Percentiles rank a stretch among this genome's conserved stretches.
These are phyloP conservation scores for Drosophila tripunctata DNA, from an alignment of 2,888 invertebrate species.

Conservation along the genomic window DNA sequence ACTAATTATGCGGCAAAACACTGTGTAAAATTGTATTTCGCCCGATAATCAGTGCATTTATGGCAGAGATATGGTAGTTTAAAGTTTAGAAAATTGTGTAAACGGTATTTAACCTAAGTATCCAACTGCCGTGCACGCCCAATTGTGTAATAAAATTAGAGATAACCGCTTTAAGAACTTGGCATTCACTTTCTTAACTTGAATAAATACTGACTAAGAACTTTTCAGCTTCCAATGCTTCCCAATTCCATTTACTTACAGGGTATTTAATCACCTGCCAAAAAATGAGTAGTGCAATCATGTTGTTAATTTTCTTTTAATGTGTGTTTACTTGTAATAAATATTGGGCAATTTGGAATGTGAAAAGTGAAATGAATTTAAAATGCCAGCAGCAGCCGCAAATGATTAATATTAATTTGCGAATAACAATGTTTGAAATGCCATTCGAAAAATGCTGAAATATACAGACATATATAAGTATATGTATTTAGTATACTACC, in stretches of 20 bases:
- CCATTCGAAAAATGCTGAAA: conserved; percentile 12
- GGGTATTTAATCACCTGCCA: conserved; percentile 10
- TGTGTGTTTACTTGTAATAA: conserved; percentile 32
- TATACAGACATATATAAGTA: conserved; percentile 4
- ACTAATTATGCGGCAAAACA: too few relatives aligned
- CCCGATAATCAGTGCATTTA: too few relatives aligned
- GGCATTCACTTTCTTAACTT: too few relatives aligned
- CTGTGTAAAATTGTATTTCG: too few relatives aligned
- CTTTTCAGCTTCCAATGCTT: too few relatives aligned
- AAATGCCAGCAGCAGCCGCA: conserved; percentile 55
- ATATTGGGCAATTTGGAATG: conserved; percentile 33
- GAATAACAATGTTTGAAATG: conserved; percentile 41
- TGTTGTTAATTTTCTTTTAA: conserved; percentile 33
- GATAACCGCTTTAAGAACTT: too few relatives aligned
- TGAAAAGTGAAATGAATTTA: conserved; percentile 42
- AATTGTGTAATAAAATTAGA: too few relatives aligned
- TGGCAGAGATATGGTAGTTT: too few relatives aligned
- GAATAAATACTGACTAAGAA: too few relatives aligned
- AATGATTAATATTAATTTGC: conserved; percentile 62
- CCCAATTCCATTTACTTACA: conserved; percentile 2
- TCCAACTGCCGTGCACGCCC: too few relatives aligned
- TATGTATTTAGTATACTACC: not conserved
- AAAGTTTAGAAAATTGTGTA: too few relatives aligned
- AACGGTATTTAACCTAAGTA: too few relatives aligned
- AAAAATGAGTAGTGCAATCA: not conserved